Conservation (phyloP, 2,113 vertebrate genomes). For the Gopherus flavomarginatus region DNA sequence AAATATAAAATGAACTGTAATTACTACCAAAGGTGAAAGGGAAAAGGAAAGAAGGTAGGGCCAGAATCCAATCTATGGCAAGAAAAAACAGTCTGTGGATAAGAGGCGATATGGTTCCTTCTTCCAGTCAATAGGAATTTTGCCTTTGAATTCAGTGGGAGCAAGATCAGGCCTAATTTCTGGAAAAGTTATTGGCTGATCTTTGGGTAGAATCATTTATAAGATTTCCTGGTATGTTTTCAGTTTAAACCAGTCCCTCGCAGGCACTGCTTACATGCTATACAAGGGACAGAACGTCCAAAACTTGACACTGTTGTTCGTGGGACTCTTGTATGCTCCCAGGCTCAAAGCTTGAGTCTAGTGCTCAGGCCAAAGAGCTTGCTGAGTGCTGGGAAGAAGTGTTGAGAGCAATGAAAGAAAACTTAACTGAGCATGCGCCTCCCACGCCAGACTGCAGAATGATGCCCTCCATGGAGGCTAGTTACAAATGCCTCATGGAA, state of each 20-base stretch:
- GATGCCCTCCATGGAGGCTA: background rate
- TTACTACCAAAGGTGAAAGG: slow-evolving; percentile 6
- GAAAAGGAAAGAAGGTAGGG: background rate
- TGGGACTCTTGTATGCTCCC: too few relatives aligned
- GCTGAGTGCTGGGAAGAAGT: background rate
- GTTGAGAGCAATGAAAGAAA: background rate
- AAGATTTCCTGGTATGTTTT: background rate
- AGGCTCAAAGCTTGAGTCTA: background rate
- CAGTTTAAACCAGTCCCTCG: background rate
- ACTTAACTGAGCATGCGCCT: background rate
- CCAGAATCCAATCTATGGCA: background rate
- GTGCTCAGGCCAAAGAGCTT: background rate
- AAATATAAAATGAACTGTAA: background rate
- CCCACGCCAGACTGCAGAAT: background rate
- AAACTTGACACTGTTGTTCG: background rate
- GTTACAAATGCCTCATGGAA: background rate
- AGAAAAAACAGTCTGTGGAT: background rate
- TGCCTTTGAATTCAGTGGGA: background rate
- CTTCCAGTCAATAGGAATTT: background rate
- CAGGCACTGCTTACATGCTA: background rate
- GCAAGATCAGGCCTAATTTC: background rate
- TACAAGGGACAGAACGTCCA: background rate
- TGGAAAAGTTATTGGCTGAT: background rate
- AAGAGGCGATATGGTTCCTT: background rate
- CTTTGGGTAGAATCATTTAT: background rate